Evolutionary conservation across 1,140 invertebrate genomes (phyloP), one percentile per base, ranked within the genome.

Genomic region (Drosophila takahashii): DNA sequence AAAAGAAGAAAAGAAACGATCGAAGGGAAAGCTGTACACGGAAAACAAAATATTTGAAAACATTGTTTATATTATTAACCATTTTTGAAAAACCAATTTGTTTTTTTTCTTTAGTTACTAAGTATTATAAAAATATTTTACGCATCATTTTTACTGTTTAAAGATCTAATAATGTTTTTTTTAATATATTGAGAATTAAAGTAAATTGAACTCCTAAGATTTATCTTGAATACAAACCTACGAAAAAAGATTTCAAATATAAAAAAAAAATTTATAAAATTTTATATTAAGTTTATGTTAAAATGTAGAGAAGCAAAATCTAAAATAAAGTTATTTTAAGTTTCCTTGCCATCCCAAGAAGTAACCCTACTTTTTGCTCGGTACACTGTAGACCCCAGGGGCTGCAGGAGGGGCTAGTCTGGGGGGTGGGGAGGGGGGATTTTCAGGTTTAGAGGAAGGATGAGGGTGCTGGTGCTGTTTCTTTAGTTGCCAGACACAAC

Each of bases 1-100:
- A 79, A 83, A 83, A 77, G 79, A 62, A 78, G 37, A 9, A 50
- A 45, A 26, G 42, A n/a, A 47, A 45, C 13, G 50, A 29, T 36
- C 6, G 41, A 37, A 45, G 48, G 42, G 42, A 42, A 37, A 45
- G 45, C 36, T 22, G n/a, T 39, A 2, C 52, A 61, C 34, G 3
- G 13, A n/a, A n/a, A 58, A 1, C 18, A 60, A 61, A 26, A 18
- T 18, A 18, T 32, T 10, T 1, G 0, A 11, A 9, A 10, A 16
- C 22, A 2, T 22, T 22, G 22, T 22, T 22, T 22, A 22, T n/a
- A n/a, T n/a, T n/a, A n/a, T n/a, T n/a, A n/a, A n/a, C n/a, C n/a
- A 0, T 9, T 15, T 48, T 9, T 2, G 2, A n/a, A 5, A 6
- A 44, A 6, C 4, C 0, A 27, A 15, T 22, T 1, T 29, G 3